phyloP scores from a whole-genome alignment of 2,888 invertebrate species.

The Metacarcinus magister region DNA sequence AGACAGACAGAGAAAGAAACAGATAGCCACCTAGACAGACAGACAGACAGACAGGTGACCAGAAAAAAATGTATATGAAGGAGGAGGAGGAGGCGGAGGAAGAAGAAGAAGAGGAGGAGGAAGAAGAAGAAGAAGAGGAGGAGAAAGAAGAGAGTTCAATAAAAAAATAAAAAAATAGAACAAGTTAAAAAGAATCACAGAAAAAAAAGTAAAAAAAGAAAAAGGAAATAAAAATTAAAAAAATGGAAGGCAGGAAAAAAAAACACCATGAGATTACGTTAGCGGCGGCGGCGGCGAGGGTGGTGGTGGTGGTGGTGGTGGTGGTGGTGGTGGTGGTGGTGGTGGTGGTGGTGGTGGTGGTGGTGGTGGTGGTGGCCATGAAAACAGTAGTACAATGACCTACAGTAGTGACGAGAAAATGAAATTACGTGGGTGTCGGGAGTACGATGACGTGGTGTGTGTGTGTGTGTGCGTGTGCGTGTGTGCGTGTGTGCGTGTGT shows the following conservation, averaged over 20 bases:
- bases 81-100: neutral
- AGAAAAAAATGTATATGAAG: neutral
- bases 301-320: neutral
- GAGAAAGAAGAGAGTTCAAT: neutral
- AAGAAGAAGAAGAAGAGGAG: too few relatives aligned
- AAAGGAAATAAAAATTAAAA: too few relatives aligned
- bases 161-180: neutral
- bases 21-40: neutral
- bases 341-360: neutral
- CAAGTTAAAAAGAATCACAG: neutral
- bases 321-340: too few relatives aligned
- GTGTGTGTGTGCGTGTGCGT: neutral
- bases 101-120: neutral
- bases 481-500: neutral
- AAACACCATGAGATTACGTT: neutral
- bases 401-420: neutral
- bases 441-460: neutral
- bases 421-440: neutral
- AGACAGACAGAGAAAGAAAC: neutral
- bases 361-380: neutral
- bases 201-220: too few relatives aligned
- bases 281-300: slow-evolving; percentile 19
- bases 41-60: neutral
- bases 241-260: neutral
- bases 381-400: neutral